These are phyloP conservation scores for Leptopilina syphax DNA, from an alignment of 2,888 invertebrate species.

Conservation along the genomic window DNA sequence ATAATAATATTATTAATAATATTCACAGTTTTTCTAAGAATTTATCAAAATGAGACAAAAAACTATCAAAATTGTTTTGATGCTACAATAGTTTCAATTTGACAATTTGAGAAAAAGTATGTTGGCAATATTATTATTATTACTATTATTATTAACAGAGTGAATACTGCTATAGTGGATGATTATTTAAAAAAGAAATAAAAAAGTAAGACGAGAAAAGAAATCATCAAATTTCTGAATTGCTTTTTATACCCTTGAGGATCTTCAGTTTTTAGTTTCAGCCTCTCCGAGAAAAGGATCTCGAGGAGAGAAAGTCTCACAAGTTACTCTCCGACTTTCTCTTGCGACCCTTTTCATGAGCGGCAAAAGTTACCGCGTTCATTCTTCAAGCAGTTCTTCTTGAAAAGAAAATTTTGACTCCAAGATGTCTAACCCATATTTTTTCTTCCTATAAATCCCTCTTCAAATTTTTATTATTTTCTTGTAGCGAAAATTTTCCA, in stretches of 20 bases:
- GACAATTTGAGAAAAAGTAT: no score
- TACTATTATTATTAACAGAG: constrained; percentile 58
- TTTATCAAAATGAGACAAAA: no score
- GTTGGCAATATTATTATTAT: no score
- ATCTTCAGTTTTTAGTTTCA: constrained; percentile 24
- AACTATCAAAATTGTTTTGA: no score
- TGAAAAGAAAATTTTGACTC: background rate
- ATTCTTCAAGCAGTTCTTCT: background rate
- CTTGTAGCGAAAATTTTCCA: no score
- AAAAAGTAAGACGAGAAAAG: constrained; percentile 60
- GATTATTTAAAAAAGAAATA: constrained; percentile 71
- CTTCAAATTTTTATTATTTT: no score
- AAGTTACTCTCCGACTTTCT: constrained; percentile 30
- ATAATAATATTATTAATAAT: no score
- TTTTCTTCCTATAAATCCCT: no score
- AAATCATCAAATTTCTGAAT: constrained; percentile 48
- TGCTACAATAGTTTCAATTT: no score
- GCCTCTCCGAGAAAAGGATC: constrained; percentile 27
- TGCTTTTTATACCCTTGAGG: constrained; percentile 25
- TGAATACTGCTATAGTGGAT: constrained; percentile 71
- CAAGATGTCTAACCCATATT: background rate
- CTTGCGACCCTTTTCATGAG: constrained; percentile 7
- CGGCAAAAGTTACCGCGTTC: background rate
- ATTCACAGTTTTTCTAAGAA: no score
- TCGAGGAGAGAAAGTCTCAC: constrained; percentile 29